phyloP scores from a whole-genome alignment of 2,888 invertebrate species.

The Leptinotarsa haldemani region DNA sequence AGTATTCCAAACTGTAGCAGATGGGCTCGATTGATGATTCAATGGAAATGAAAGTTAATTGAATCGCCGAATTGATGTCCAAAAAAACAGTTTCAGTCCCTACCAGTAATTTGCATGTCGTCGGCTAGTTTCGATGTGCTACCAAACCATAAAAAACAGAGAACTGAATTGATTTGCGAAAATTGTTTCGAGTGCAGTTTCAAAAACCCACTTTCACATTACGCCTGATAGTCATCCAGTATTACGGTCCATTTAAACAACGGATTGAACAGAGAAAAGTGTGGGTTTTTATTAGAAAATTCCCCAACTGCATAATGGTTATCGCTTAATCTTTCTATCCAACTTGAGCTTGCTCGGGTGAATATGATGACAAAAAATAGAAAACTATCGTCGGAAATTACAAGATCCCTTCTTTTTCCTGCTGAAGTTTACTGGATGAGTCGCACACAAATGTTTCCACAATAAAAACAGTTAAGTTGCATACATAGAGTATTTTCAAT shows the following conservation, averaged over 20 bases:
- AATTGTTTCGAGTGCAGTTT: slow-evolving; percentile 9
- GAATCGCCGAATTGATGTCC: slow-evolving; percentile 3
- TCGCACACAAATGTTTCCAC: background rate
- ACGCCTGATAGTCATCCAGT: background rate
- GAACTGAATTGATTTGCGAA: slow-evolving; percentile 4
- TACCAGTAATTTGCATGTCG: slow-evolving; percentile 4
- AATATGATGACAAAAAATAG: background rate
- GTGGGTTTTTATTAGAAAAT: background rate
- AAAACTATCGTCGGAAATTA: background rate
- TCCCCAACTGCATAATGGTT: background rate
- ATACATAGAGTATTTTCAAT: no score
- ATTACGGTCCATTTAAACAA: background rate
- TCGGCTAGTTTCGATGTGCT: slow-evolving; percentile 13
- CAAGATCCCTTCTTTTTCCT: background rate
- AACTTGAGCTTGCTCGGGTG: background rate
- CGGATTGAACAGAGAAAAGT: no score
- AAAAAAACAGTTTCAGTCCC: background rate
- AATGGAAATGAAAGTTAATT: background rate
- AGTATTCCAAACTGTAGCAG: background rate
- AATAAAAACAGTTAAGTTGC: no score
- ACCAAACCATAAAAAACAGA: slow-evolving; percentile 15
- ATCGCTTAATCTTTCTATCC: background rate
- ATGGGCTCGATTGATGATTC: background rate
- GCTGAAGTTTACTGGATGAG: background rate
- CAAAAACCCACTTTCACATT: background rate